Evolutionary conservation across 2,888 invertebrate genomes (phyloP), one percentile per base, ranked within the genome.

Genomic region (Ashinkailepas kermadecensis): DNA sequence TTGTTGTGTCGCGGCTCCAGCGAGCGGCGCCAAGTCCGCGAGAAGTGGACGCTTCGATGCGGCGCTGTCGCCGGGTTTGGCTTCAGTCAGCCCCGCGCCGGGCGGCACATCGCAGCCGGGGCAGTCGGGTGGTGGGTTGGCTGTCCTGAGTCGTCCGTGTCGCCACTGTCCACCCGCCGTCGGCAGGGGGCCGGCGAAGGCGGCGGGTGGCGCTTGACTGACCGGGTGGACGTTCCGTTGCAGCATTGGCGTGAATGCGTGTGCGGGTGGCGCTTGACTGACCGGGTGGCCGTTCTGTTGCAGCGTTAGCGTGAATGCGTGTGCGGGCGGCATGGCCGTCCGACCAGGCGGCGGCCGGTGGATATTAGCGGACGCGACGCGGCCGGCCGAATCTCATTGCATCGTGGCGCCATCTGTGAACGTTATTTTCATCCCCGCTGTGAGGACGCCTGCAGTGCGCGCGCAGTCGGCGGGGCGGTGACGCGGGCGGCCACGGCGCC

Each of bases 231-330:
- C 23, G 65, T 10, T 74, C 54, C 7, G 74, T 54, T 74, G n/a
- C 74, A 74, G 74, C 10, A 54, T 74, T 74, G 54, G 74, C 74
- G 74, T 59, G 59, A 59, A 59, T 59, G 59, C 15, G 59, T 15
- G 59, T 59, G 39, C 39, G 39, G 39, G 39, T 39, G 39, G 39
- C 39, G 39, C 39, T 39, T 39, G 39, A 13, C 18, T 21, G 62
- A 15, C 18, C 18, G 18, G 62, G 18, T 8, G 18, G 3, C 15
- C 23, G 65, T 10, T 74, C 54, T 18, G 74, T 74, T 74, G n/a
- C 74, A 74, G 74, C 10, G 74, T 74, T 74, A 74, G 74, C 74
- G 74, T 59, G 59, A 59, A 59, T 59, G 59, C 15, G 59, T 15
- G 59, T 59, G 39, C 39, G 39, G 39, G 39, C 4, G 39, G 39